Percentiles rank a stretch among this genome's conserved stretches.
Evolutionary conservation across 2,797 vertebrate species (phyloP).

Genomic region (Balearica regulorum): DNA sequence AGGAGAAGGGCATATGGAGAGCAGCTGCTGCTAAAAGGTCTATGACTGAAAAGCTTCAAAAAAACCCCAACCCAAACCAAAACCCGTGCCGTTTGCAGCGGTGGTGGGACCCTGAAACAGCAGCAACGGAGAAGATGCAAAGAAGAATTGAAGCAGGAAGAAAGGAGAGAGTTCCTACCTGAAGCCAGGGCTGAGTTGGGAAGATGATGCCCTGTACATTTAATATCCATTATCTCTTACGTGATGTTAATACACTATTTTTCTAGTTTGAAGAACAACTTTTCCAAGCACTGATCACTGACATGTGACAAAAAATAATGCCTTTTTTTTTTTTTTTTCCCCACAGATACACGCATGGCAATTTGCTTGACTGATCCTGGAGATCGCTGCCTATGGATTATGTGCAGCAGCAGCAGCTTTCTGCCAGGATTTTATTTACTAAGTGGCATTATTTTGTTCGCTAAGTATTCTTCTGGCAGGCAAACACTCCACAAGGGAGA

Average conservation of each 20-base stretch:
- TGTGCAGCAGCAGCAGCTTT: neutral
- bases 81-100: accelerated
- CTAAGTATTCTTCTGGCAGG: neutral
- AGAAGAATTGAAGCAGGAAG: neutral
- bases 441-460: neutral
- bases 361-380: neutral
- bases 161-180: neutral
- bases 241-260: neutral
- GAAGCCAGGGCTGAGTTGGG: neutral
- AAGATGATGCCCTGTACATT: neutral
- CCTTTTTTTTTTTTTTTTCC: accelerated
- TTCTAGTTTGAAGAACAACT: neutral
- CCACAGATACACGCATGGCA: accelerated
- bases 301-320: neutral
- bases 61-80: too few relatives aligned
- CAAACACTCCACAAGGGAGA: neutral
- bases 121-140: accelerated
- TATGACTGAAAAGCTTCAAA: neutral
- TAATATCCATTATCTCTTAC: neutral
- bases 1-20: neutral
- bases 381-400: neutral
- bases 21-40: neutral
- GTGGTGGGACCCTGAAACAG: neutral
- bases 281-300: neutral
- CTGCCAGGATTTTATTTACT: neutral